Conservation (phyloP, 2,797 vertebrate genomes). For the Lemur catta region DNA sequence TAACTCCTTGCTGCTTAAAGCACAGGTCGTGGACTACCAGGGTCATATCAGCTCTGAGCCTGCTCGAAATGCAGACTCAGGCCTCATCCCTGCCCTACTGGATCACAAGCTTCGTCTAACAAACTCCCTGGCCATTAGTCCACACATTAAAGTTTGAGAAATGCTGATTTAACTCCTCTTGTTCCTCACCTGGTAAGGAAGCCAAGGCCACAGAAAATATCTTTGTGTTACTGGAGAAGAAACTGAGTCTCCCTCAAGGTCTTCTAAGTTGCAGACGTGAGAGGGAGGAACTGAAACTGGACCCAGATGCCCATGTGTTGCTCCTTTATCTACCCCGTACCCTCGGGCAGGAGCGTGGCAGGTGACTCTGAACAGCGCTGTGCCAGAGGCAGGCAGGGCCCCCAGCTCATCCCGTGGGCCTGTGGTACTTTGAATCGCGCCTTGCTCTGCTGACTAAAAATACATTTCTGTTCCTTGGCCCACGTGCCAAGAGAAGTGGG, state of each 20-base stretch:
- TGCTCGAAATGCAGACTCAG: not conserved
- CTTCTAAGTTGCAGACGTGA: not conserved
- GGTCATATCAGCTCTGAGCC: not conserved
- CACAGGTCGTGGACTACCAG: not conserved
- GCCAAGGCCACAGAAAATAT: not conserved
- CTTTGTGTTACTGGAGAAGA: not conserved
- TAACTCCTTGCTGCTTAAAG: not conserved
- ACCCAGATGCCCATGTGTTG: accelerated
- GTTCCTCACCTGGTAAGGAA: not conserved
- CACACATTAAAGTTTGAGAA: not conserved
- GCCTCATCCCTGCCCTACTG: not conserved
- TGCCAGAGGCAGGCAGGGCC: not conserved
- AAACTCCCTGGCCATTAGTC: not conserved
- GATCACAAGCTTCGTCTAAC: not conserved
- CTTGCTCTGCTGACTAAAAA: slow-evolving; percentile 62
- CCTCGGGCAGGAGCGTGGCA: not conserved
- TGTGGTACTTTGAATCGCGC: not conserved
- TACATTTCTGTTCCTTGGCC: slow-evolving; percentile 72
- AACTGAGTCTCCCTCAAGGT: not conserved
- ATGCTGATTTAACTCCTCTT: not conserved
- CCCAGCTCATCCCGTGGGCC: not conserved
- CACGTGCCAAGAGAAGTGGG: slow-evolving; percentile 54
- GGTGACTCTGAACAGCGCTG: not conserved
- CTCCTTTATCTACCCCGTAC: too few relatives aligned
- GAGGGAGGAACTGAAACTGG: not conserved